Conservation (phyloP, 2,113 vertebrate species). For the Scortum barcoo region DNA sequence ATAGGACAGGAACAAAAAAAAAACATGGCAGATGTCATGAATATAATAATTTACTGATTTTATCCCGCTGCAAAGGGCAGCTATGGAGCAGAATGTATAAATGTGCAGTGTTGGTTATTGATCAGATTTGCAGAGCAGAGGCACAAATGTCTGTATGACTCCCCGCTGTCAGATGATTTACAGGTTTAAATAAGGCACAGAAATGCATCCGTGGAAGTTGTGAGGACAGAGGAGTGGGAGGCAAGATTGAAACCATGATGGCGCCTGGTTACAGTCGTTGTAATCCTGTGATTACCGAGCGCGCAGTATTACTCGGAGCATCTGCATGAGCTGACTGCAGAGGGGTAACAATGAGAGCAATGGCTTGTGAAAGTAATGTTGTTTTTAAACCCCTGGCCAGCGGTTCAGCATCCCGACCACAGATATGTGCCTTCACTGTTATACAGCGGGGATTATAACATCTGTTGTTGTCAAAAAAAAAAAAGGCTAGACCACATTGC, state of each 20-base stretch:
- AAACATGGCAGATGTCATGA: slow-evolving; percentile 32
- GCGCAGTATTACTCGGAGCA: slow-evolving; percentile 53
- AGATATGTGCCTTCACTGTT: slow-evolving; percentile 58
- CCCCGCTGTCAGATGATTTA: background rate
- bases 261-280: slow-evolving; percentile 47
- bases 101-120: background rate
- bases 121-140: background rate
- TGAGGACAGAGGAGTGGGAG: slow-evolving; percentile 22
- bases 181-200: slow-evolving; percentile 3
- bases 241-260: slow-evolving; percentile 35
- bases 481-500: slow-evolving; percentile 43
- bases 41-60: slow-evolving; percentile 33
- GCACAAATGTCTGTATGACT: background rate
- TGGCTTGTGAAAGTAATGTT: slow-evolving; percentile 69
- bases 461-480: slow-evolving; percentile 70
- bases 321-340: slow-evolving; percentile 60
- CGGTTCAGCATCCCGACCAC: slow-evolving; percentile 44
- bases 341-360: slow-evolving; percentile 67
- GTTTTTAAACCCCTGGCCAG: slow-evolving; percentile 69
- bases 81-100: background rate
- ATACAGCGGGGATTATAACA: slow-evolving; percentile 70
- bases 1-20: slow-evolving; percentile 19
- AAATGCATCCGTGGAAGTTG: slow-evolving; percentile 15
- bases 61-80: background rate
- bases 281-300: slow-evolving; percentile 66